Percentiles rank a stretch among this genome's conserved stretches.
These are phyloP conservation scores for Passer montanus DNA, from an alignment of 2,113 vertebrate species.

Conservation along the genomic window DNA sequence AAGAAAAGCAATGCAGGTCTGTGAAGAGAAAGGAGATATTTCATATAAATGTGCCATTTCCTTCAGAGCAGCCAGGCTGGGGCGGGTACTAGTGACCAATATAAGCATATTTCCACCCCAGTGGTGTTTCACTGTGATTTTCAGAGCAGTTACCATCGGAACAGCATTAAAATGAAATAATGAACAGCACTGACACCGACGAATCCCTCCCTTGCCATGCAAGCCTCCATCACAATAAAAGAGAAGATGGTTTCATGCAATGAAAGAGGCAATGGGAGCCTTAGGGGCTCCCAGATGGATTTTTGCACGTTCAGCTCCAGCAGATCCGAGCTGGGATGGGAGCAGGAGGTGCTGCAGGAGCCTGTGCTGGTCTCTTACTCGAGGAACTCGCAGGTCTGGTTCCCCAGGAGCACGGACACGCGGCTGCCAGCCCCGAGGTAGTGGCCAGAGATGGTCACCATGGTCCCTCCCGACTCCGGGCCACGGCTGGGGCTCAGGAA, in stretches of 20 bases:
- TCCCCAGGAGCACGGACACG: slow-evolving; percentile 88
- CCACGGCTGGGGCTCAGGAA: slow-evolving; percentile 88
- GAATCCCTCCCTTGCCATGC: not conserved
- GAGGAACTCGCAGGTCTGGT: slow-evolving; percentile 95
- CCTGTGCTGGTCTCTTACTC: slow-evolving; percentile 76
- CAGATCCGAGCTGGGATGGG: rapidly evolving
- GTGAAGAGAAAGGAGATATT: not conserved
- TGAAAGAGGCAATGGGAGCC: not conserved
- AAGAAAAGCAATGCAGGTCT: not conserved
- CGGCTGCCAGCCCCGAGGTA: slow-evolving; percentile 92
- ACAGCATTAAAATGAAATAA: not conserved
- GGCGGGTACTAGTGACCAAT: not conserved
- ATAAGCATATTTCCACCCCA: not conserved
- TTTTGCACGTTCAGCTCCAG: not conserved
- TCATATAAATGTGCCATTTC: not conserved
- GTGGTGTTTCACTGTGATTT: not conserved
- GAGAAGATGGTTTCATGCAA: not conserved
- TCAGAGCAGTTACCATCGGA: not conserved
- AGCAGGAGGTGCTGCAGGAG: not conserved
- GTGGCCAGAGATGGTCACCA: slow-evolving; percentile 92
- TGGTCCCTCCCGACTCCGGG: slow-evolving; percentile 94
- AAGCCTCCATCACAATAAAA: not conserved
- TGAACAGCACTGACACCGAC: not conserved
- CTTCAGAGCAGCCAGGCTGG: not conserved
- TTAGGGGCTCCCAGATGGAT: not conserved